These are phyloP conservation scores for Tetramorium alpestre DNA, from an alignment of 1,140 invertebrate genomes.

Conservation along the genomic window DNA sequence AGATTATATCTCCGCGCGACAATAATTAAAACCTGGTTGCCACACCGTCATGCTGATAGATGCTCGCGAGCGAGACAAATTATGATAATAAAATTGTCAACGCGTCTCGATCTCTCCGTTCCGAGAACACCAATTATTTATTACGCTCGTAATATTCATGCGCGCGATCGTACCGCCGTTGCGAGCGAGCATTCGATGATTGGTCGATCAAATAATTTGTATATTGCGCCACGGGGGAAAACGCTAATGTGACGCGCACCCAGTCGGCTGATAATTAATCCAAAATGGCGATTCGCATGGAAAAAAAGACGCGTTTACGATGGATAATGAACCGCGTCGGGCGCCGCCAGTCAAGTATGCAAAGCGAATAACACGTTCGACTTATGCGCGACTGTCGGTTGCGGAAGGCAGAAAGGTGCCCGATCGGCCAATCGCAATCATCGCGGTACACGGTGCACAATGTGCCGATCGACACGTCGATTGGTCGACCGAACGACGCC, in stretches of 20 bases:
- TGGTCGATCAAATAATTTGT: constrained; percentile 57
- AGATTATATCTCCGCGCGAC: constrained; percentile 26
- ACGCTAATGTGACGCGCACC: constrained; percentile 53
- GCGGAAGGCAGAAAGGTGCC: constrained; percentile 24
- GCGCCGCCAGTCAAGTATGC: constrained; percentile 71
- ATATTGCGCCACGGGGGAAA: constrained; percentile 31
- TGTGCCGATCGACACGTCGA: constrained; percentile 44
- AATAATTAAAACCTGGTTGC: constrained; percentile 53
- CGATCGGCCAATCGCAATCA: constrained; percentile 70
- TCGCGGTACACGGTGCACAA: constrained; percentile 35
- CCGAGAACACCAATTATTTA: constrained; percentile 71
- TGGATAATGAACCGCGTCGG: constrained; percentile 64
- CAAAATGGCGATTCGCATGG: constrained; percentile 66
- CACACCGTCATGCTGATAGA: constrained; percentile 37
- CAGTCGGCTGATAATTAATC: constrained; percentile 64
- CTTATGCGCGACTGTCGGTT: constrained; percentile 57
- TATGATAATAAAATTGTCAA: constrained; percentile 62
- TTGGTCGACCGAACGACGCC: constrained; percentile 47
- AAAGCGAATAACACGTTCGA: constrained; percentile 60
- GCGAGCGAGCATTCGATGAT: constrained; percentile 21
- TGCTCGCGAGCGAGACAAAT: constrained; percentile 45
- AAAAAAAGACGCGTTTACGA: constrained; percentile 64
- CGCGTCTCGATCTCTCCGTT: constrained; percentile 46
- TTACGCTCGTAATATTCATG: constrained; percentile 63
- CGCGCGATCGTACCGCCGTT: not conserved